phyloP scores from a whole-genome alignment of 2,113 vertebrate genomes.

The Ceyx melanurus region DNA sequence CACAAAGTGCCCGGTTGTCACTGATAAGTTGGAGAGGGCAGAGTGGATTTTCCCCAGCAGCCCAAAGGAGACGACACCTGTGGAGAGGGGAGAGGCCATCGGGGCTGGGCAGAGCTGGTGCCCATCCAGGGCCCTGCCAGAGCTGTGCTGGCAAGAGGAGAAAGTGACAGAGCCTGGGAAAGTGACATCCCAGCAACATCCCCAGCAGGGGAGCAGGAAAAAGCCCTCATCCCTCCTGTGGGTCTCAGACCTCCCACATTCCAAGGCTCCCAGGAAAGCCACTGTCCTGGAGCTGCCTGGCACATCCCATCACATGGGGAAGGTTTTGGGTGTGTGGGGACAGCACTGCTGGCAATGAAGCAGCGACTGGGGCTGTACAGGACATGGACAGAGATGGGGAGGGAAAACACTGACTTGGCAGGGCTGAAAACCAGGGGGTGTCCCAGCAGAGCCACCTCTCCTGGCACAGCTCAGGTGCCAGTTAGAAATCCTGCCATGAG shows the following conservation, averaged over 20 bases:
- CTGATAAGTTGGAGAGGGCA: not conserved
- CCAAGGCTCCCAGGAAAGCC: not conserved
- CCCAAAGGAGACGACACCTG: not conserved
- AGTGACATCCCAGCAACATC: rapidly evolving
- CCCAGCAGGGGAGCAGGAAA: not conserved
- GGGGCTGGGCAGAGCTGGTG: not conserved
- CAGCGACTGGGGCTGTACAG: rapidly evolving
- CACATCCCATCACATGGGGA: not conserved
- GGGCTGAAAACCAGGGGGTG: not conserved
- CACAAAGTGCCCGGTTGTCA: rapidly evolving
- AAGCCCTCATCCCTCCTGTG: rapidly evolving
- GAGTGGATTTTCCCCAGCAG: constrained; percentile 19
- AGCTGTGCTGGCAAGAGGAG: rapidly evolving
- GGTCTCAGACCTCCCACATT: rapidly evolving
- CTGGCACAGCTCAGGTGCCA: not conserved
- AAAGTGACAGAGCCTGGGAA: not conserved
- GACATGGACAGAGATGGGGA: not conserved
- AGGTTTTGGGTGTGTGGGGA: rapidly evolving
- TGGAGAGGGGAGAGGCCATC: not conserved
- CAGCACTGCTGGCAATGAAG: not conserved
- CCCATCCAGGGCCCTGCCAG: not conserved
- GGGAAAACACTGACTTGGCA: too few species aligned
- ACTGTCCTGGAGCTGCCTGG: too few species aligned
- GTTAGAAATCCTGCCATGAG: not conserved
- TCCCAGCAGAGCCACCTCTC: not conserved